A percentile compares a stretch with the other conserved stretches of the same genome.
These are phyloP conservation scores for Eugnorisma glareosa DNA, from an alignment of 2,888 invertebrate species.

Conservation along the genomic window DNA sequence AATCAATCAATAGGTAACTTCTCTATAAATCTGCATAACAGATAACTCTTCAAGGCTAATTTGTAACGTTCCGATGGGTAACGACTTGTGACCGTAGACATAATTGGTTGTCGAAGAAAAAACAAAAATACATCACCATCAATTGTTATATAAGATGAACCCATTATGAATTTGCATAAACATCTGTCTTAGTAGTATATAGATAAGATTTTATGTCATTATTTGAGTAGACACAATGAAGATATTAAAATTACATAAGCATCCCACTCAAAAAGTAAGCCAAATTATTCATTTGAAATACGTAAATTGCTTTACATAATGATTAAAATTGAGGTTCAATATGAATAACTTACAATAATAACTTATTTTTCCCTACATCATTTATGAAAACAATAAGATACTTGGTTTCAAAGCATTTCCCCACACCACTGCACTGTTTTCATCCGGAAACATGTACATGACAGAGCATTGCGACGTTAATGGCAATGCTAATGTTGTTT, in stretches of 20 bases:
- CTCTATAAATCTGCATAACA: conserved; percentile 18
- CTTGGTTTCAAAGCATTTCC: background rate
- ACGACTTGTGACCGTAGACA: conserved; percentile 26
- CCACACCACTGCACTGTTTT: background rate
- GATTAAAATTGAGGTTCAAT: background rate
- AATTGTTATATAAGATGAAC: conserved; percentile 33
- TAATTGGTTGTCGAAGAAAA: conserved; percentile 15
- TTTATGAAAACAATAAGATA: background rate
- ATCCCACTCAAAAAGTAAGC: background rate
- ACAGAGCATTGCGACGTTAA: background rate
- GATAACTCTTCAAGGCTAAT: conserved; percentile 25
- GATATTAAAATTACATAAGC: conserved; percentile 47
- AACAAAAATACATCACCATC: conserved; percentile 10
- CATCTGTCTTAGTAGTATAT: background rate
- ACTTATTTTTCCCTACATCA: background rate
- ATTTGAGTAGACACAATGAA: conserved; percentile 42
- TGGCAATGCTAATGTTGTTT: background rate
- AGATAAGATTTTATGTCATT: conserved; percentile 20
- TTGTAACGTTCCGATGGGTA: conserved; percentile 11
- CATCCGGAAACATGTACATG: background rate
- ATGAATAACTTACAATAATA: background rate
- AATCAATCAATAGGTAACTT: conserved; percentile 9
- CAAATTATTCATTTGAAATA: background rate
- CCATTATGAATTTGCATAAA: conserved; percentile 17
- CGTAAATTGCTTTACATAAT: background rate